A percentile compares a stretch with the other conserved stretches of the same genome.
Evolutionary conservation across 1,140 invertebrate species (phyloP).

Genomic region (Ceratoteleas bidentatus): DNA sequence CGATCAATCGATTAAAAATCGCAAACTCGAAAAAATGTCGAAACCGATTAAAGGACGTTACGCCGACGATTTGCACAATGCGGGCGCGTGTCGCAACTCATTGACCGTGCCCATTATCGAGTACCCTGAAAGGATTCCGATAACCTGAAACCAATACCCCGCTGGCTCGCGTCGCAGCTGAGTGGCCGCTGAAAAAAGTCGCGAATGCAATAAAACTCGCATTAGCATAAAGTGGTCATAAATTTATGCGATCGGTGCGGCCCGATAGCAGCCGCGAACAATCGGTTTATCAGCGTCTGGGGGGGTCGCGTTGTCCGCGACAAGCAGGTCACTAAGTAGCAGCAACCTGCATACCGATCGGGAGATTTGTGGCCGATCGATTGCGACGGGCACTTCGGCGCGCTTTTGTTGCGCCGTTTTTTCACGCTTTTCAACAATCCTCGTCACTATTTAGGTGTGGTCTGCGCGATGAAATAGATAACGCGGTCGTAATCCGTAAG

Average conservation of each 20-base stretch:
- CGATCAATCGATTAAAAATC: too few species aligned
- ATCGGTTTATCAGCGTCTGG: constrained; percentile 41
- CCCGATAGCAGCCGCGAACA: constrained; percentile 40
- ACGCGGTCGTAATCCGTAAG: constrained; percentile 32
- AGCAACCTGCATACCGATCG: constrained; percentile 56
- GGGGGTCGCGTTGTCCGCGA: constrained; percentile 38
- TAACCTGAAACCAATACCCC: constrained; percentile 1
- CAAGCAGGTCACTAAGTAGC: constrained; percentile 54
- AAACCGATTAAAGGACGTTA: too few species aligned
- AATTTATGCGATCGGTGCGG: constrained; percentile 30
- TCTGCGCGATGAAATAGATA: constrained; percentile 63
- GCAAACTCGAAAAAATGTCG: too few species aligned
- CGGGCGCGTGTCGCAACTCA: constrained; percentile 3
- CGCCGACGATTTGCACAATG: too few species aligned
- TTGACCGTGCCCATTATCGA: background rate
- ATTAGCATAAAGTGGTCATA: constrained; percentile 49
- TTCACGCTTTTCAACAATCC: constrained; percentile 40
- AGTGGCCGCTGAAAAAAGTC: constrained; percentile 14
- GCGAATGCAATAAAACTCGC: constrained; percentile 38
- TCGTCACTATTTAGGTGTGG: constrained; percentile 59
- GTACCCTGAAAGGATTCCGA: constrained; percentile 3
- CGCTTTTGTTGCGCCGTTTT: constrained; percentile 46
- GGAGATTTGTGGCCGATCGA: constrained; percentile 51
- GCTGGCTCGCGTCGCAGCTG: constrained; percentile 1
- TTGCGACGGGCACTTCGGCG: constrained; percentile 11